Percentiles rank a stretch among this genome's conserved stretches.
Evolutionary conservation across 2,888 invertebrate species (phyloP).

Genomic region (Nymphalis urticae): DNA sequence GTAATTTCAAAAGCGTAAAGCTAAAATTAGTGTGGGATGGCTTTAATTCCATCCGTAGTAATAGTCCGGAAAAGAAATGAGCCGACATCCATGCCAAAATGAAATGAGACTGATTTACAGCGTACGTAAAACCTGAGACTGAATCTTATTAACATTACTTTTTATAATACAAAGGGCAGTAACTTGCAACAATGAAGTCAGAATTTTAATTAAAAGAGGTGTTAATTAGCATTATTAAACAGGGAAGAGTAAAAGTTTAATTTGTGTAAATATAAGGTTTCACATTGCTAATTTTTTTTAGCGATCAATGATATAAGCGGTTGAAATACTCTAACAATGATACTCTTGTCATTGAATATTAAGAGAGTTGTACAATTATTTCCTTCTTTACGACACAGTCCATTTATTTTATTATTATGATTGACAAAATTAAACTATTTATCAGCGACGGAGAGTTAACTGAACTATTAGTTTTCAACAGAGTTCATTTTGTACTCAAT

Average conservation of each 20-base stretch:
- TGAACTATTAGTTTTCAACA: conserved; percentile 29
- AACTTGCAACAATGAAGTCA: conserved; percentile 76
- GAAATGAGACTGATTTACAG: conserved; percentile 76
- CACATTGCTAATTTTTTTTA: too few species aligned
- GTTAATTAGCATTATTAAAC: conserved; percentile 71
- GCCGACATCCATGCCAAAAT: conserved; percentile 57
- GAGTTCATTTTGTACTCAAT: conserved; percentile 35
- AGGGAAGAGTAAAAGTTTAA: conserved; percentile 22
- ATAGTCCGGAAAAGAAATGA: conserved; percentile 66
- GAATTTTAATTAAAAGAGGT: conserved; percentile 78
- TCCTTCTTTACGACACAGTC: too few species aligned
- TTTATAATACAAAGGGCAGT: conserved; percentile 73
- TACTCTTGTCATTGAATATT: too few species aligned
- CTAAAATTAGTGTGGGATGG: conserved; percentile 63
- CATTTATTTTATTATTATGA: too few species aligned
- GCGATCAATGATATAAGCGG: too few species aligned
- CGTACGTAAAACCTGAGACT: conserved; percentile 67
- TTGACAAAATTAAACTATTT: not conserved
- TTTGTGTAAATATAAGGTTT: too few species aligned
- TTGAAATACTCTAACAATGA: too few species aligned
- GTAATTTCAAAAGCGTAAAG: conserved; percentile 24
- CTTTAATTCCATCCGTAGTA: conserved; percentile 66
- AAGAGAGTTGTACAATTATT: too few species aligned
- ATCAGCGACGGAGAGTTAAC: conserved; percentile 6
- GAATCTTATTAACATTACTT: conserved; percentile 80